Conservation (phyloP, 2,797 vertebrate genomes). For the Ciconia nigra region DNA sequence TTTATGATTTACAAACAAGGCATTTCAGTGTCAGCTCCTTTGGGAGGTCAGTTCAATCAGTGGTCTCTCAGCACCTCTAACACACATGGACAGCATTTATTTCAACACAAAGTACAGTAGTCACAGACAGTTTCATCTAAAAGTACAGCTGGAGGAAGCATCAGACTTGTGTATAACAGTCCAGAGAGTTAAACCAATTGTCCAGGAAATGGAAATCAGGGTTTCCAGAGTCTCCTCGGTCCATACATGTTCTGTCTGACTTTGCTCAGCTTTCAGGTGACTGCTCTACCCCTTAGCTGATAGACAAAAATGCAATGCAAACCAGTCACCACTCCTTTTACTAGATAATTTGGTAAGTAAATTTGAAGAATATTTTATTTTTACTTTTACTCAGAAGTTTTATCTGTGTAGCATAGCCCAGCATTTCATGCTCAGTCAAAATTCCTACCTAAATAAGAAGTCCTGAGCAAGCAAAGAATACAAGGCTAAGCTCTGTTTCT, state of each 20-base stretch:
- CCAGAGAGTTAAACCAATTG: neutral
- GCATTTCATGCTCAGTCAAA: neutral
- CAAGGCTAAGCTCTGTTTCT: neutral
- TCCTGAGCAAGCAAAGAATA: neutral
- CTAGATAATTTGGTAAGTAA: neutral
- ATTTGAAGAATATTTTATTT: neutral
- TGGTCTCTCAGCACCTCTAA: neutral
- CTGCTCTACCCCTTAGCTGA: neutral
- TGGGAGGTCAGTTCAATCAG: neutral
- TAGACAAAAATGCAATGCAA: neutral
- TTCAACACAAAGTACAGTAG: neutral
- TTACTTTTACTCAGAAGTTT: neutral
- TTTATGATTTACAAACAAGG: slow-evolving; percentile 50
- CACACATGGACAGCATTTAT: slow-evolving; percentile 11
- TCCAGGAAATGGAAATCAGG: neutral
- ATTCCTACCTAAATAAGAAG: neutral
- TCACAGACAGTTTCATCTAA: slow-evolving; percentile 24
- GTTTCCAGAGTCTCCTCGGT: neutral
- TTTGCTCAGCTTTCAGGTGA: neutral
- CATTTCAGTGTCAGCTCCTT: neutral
- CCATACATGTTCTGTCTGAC: neutral
- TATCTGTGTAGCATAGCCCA: neutral
- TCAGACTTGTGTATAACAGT: slow-evolving; percentile 6
- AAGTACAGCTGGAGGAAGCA: slow-evolving; percentile 46
- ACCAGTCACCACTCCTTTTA: neutral